A percentile compares a stretch with the other conserved stretches of the same genome.
Conservation (phyloP, 1,140 invertebrate species). For the Papilio polytes region DNA sequence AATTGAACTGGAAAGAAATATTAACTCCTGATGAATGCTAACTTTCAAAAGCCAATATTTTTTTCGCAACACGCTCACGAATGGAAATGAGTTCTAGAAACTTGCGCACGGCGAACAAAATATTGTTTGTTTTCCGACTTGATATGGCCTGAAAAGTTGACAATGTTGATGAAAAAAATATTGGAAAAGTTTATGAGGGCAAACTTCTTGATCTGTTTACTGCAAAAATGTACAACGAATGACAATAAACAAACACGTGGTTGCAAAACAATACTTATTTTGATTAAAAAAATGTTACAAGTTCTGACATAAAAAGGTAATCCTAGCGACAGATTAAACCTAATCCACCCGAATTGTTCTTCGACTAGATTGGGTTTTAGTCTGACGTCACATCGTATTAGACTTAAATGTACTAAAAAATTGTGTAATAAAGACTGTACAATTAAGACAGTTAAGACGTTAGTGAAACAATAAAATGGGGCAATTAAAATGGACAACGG, state of each 20-base stretch:
- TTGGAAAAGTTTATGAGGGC: slow-evolving; percentile 68
- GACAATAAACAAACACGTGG: not conserved
- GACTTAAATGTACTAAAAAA: no score
- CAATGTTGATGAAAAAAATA: slow-evolving; percentile 77
- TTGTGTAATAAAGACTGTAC: no score
- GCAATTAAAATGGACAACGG: slow-evolving; percentile 24
- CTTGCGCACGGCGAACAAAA: slow-evolving; percentile 57
- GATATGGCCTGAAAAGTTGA: slow-evolving; percentile 63
- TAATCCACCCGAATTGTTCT: no score
- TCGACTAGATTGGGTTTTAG: no score
- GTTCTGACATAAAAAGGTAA: no score
- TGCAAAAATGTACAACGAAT: not conserved
- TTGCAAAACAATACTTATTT: not conserved
- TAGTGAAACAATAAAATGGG: not conserved
- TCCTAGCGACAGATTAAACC: no score
- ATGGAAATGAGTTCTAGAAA: slow-evolving; percentile 68
- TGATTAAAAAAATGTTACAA: no score
- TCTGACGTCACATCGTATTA: no score
- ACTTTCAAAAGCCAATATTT: slow-evolving; percentile 55
- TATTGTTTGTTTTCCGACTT: slow-evolving; percentile 73
- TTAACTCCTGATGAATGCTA: slow-evolving; percentile 53
- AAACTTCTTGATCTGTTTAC: slow-evolving; percentile 51
- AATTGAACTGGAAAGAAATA: slow-evolving; percentile 52
- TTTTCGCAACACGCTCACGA: slow-evolving; percentile 53
- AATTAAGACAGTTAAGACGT: not conserved